Evolutionary conservation across 2,797 vertebrate species (phyloP).

Genomic region (Rhinophrynus dorsalis): DNA sequence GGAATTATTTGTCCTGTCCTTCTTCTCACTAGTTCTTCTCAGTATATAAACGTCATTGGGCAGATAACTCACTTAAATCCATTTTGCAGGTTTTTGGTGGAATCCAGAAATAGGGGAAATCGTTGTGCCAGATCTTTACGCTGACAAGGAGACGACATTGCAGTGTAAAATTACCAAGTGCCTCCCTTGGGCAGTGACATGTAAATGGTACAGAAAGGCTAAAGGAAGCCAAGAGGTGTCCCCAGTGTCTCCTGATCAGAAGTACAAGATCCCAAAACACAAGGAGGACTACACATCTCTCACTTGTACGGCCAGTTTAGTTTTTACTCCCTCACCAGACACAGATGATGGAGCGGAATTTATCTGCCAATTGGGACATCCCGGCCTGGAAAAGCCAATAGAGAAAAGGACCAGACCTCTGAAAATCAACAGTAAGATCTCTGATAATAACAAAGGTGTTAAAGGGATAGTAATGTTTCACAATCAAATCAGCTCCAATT

Average conservation of each 20-base stretch:
- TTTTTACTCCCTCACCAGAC: neutral
- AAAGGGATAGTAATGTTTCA: no score
- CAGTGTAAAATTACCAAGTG: neutral
- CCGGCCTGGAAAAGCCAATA: neutral
- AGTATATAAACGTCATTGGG: no score
- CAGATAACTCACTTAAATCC: no score
- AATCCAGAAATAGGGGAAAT: neutral
- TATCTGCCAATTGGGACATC: conserved; percentile 8
- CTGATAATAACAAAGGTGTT: no score
- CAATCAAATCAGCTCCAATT: no score
- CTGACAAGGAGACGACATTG: neutral
- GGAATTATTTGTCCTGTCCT: no score
- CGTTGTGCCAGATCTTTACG: neutral
- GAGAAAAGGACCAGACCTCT: neutral
- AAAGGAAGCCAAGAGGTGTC: neutral
- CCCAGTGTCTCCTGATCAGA: neutral
- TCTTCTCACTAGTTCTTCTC: no score
- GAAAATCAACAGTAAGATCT: neutral
- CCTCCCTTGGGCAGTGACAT: neutral
- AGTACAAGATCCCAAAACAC: neutral
- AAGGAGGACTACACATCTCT: neutral
- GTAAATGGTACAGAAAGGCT: conserved; percentile 8
- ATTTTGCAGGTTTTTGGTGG: neutral
- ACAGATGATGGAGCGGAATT: neutral
- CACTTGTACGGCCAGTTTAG: neutral